A percentile compares a stretch with the other conserved stretches of the same genome.
These are phyloP conservation scores for Pleuronectes platessa DNA, from an alignment of 2,113 vertebrate genomes.

Conservation along the genomic window DNA sequence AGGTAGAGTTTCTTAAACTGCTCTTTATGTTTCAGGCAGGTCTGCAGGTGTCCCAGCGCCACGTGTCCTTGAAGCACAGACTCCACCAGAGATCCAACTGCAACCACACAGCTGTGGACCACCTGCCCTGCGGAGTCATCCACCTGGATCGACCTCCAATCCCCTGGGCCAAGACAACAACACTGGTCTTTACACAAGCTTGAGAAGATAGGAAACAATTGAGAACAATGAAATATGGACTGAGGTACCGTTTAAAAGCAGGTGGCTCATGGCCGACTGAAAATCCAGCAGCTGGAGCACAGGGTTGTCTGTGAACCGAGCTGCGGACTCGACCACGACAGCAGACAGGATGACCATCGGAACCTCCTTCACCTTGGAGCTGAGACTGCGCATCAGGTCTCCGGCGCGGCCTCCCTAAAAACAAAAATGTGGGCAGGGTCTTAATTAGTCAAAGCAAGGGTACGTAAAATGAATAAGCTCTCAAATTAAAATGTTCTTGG, in stretches of 20 bases:
- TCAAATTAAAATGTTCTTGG: no score
- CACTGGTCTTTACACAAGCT: background rate
- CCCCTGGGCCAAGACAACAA: constrained; percentile 44
- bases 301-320: constrained; percentile 28
- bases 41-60: constrained; percentile 64
- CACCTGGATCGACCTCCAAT: constrained; percentile 66
- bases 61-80: constrained; percentile 70
- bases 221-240: background rate
- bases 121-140: constrained; percentile 58
- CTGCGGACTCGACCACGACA: constrained; percentile 72
- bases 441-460: no score
- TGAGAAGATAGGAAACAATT: rapidly evolving
- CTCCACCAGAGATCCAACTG: constrained; percentile 56
- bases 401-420: constrained; percentile 70
- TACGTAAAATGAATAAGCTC: no score
- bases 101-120: constrained; percentile 47
- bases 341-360: constrained; percentile 59
- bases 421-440: background rate
- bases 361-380: background rate
- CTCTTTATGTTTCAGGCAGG: constrained; percentile 55
- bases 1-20: constrained; percentile 69
- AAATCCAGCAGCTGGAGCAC: constrained; percentile 66
- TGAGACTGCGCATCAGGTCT: constrained; percentile 64
- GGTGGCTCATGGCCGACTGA: constrained; percentile 70
- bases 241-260: constrained; percentile 67